Conservation (phyloP, 1,140 invertebrate genomes). For the Vanessa tameamea region DNA sequence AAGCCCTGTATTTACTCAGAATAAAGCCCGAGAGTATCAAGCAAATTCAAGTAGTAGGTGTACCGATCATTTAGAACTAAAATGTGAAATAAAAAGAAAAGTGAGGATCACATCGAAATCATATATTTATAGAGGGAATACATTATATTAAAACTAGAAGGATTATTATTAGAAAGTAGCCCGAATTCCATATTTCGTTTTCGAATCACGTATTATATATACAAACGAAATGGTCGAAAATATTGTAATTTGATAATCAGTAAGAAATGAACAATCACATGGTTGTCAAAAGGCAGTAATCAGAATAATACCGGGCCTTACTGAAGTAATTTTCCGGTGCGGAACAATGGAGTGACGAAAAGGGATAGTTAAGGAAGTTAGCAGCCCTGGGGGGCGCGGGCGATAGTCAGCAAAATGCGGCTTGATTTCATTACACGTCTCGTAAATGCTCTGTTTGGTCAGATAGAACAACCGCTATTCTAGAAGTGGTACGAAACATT, state of each 20-base stretch:
- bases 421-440: constrained; percentile 6
- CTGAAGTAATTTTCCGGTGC: background rate
- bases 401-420: constrained; percentile 9
- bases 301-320: background rate
- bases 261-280: constrained; percentile 4
- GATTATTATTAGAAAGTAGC: too few relatives aligned
- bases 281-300: constrained; percentile 6
- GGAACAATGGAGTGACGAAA: constrained; percentile 12
- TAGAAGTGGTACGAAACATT: background rate
- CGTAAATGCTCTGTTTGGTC: constrained; percentile 11
- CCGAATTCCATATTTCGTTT: too few relatives aligned
- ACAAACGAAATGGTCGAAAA: background rate
- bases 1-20: too few relatives aligned
- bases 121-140: too few relatives aligned
- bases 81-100: too few relatives aligned
- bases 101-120: too few relatives aligned
- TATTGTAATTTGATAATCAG: background rate
- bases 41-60: too few relatives aligned
- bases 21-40: too few relatives aligned
- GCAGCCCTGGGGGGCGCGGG: background rate
- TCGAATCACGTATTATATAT: too few relatives aligned
- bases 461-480: background rate
- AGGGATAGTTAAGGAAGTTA: constrained; percentile 15
- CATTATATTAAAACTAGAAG: too few relatives aligned
- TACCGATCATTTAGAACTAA: too few relatives aligned